phyloP scores from a whole-genome alignment of 2,888 invertebrate genomes.

The Mesorhabditis belari region DNA sequence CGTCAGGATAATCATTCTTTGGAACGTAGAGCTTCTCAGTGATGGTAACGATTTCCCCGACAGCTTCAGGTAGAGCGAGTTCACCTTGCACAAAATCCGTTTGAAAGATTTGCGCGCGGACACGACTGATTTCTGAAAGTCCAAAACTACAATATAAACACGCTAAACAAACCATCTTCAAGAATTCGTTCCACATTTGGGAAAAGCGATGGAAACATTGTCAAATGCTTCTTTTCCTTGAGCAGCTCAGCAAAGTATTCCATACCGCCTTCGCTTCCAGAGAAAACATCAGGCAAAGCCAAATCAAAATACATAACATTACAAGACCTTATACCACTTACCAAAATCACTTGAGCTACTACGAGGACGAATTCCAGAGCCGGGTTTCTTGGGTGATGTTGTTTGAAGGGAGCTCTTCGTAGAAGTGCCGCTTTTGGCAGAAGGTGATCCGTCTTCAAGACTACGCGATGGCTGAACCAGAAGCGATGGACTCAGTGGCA shows the following conservation, averaged over 20 bases:
- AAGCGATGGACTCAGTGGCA: neutral
- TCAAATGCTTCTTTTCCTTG: constrained; percentile 42
- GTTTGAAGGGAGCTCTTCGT: neutral
- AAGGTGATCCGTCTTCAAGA: too few species aligned
- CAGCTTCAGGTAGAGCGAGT: constrained; percentile 36
- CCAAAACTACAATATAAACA: too few species aligned
- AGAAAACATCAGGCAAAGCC: constrained; percentile 9
- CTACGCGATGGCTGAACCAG: too few species aligned
- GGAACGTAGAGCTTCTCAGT: constrained; percentile 99
- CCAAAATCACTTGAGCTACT: too few species aligned
- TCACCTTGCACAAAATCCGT: constrained; percentile 87
- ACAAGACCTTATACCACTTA: too few species aligned
- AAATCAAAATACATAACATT: neutral
- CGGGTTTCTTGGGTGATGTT: neutral
- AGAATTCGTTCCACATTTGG: constrained; percentile 41
- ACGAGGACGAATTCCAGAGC: too few species aligned
- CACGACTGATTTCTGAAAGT: constrained; percentile 92
- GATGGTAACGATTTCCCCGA: constrained; percentile 69
- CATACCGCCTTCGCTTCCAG: constrained; percentile 22
- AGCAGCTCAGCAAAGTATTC: constrained; percentile 38
- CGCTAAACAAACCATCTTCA: constrained; percentile 43
- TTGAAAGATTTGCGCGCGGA: constrained; percentile 86
- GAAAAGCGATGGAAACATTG: constrained; percentile 39
- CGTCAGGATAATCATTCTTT: constrained; percentile 98
- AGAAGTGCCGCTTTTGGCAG: neutral